These are phyloP conservation scores for Idaea dimidiata DNA, from an alignment of 2,888 invertebrate species.

Conservation along the genomic window DNA sequence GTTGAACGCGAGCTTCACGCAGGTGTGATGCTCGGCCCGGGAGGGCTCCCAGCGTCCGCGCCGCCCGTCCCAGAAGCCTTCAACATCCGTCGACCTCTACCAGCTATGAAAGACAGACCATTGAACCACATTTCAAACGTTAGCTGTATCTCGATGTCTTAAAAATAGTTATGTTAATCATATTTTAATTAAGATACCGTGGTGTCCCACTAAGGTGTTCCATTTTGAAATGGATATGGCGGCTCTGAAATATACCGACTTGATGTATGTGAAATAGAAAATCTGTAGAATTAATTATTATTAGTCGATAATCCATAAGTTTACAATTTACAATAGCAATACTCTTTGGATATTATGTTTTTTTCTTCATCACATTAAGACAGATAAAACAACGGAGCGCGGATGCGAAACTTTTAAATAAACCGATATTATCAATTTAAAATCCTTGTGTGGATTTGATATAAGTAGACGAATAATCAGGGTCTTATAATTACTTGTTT, in stretches of 20 bases:
- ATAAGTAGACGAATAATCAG: slow-evolving; percentile 63
- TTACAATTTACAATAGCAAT: slow-evolving; percentile 3
- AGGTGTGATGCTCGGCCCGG: slow-evolving; percentile 85
- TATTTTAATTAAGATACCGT: background rate
- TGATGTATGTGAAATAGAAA: slow-evolving; percentile 8
- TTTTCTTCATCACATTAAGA: slow-evolving; percentile 18
- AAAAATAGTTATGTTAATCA: background rate
- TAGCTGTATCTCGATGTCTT: background rate
- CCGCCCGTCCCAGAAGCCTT: slow-evolving; percentile 54
- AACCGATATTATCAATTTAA: slow-evolving; percentile 14
- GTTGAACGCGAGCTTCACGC: slow-evolving; percentile 90
- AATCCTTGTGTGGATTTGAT: slow-evolving; percentile 33
- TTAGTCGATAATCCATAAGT: background rate
- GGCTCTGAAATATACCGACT: slow-evolving; percentile 3
- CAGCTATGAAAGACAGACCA: slow-evolving; percentile 49
- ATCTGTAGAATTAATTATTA: slow-evolving; percentile 7
- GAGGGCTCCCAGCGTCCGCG: slow-evolving; percentile 46
- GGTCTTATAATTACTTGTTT: slow-evolving; percentile 62
- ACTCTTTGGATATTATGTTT: slow-evolving; percentile 24
- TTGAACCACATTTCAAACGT: slow-evolving; percentile 7
- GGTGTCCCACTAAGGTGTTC: background rate
- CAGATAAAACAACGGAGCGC: slow-evolving; percentile 13
- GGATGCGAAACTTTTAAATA: slow-evolving; percentile 11
- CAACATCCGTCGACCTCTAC: slow-evolving; percentile 57
- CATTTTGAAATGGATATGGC: background rate